Conservation (phyloP, 92 coral and sea anemone species). For the Zoanthus solanderi region DNA sequence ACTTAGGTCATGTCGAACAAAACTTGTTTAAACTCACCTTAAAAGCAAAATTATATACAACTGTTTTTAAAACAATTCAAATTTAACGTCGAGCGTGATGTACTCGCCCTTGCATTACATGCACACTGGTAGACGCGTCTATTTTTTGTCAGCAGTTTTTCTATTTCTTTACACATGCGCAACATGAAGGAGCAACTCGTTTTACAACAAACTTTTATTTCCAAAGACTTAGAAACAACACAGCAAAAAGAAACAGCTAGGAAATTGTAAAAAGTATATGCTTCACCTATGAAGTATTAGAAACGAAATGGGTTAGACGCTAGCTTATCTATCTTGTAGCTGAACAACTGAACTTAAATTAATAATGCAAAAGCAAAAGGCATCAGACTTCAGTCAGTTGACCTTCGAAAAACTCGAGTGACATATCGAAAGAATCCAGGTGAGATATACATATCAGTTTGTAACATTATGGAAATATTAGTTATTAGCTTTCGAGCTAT, state of each 20-base stretch:
- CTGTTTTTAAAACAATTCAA: no score
- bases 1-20: no score
- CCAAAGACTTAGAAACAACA: not conserved
- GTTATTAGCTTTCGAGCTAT: not conserved
- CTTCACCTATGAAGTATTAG: not conserved
- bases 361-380: not conserved
- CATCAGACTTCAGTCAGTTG: not conserved
- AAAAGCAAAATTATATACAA: no score
- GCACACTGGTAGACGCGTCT: no score
- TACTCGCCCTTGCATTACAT: no score
- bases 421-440: not conserved
- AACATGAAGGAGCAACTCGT: no score
- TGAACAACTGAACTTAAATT: not conserved
- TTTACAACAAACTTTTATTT: no score
- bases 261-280: not conserved
- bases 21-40: no score
- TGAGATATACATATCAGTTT: not conserved
- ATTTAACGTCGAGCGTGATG: no score
- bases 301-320: not conserved
- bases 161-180: no score
- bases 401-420: not conserved
- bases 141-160: no score
- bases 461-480: not conserved
- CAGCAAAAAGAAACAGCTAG: not conserved
- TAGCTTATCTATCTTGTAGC: not conserved